Base-by-base conservation (phyloP, 2,888 invertebrate genomes). In the Sarcophaga subvicina region DNA sequence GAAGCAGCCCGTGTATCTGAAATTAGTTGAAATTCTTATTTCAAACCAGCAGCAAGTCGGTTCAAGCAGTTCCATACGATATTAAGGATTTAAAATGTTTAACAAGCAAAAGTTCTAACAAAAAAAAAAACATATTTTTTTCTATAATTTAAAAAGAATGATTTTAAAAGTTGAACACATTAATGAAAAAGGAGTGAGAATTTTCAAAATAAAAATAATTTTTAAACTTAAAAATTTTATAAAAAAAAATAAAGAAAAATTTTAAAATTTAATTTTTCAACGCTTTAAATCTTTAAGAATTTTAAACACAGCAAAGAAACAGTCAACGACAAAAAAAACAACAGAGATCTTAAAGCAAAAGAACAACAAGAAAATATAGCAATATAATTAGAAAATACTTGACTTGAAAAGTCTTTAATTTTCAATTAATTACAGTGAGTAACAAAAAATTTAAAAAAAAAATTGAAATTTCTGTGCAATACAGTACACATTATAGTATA, bases 21-120 rank as follows among this genome's bases (percentile, higher is more conserved):
- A 90, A 91, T 93, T 92, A 93, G 92, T 93, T 90, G 89, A 89
- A 91, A 90, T 90, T 89, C 90, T 90, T 90, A 90, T 90, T 90
- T 90, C 91, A 90, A 92, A 89, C 92, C 89, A 90, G 89, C 89
- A 90, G 89, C 85, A 90, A 91, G 93, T 91, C 89, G 89, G 87
- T 67, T 69, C 64, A 54, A 54, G 45, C 66, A 72, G 60, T 72
- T 78, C 37, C 71, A 63, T 72, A 25, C 37, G 8, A 37, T 37
- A 37, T 37, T 37, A 37, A 37, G 37, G 37, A 37, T 37, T 37
- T 37, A 37, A 37, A 37, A 37, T 8, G 1, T 37, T 27, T 27
- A 27, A 6, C 37, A 37, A 59, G 59, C 14, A 59, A n/a, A 59
- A 59, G 0, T 59, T 59, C 14, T 14, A 59, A 59, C 17, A 66